Conservation (phyloP, 2,113 vertebrate species). For the Leptobrachium leishanense region DNA sequence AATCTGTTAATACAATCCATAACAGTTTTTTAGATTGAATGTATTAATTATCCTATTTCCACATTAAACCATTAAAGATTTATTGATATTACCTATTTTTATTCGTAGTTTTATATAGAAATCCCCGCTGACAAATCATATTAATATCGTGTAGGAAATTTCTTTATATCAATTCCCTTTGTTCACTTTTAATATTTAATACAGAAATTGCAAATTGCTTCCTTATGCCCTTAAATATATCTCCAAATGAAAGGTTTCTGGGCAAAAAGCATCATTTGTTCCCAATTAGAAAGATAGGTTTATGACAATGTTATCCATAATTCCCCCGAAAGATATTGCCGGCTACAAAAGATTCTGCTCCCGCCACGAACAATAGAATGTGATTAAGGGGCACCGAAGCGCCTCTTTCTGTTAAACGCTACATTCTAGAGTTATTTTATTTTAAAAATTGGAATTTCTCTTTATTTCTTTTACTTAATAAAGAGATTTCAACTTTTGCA, state of each 20-base stretch:
- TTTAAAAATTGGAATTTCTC: conserved; percentile 4
- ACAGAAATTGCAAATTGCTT: conserved; percentile 31
- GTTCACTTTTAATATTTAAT: conserved; percentile 17
- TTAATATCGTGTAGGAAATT: neutral
- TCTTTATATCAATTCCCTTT: neutral
- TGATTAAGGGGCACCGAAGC: conserved; percentile 46
- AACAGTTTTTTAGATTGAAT: neutral
- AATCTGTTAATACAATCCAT: too few species aligned
- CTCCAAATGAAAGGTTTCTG: conserved; percentile 33
- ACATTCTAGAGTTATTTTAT: neutral
- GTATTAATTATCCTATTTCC: neutral
- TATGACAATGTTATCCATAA: conserved; percentile 31
- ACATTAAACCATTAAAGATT: neutral
- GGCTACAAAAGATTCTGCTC: conserved; percentile 7
- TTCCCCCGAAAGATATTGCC: conserved; percentile 19
- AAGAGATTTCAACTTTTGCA: conserved; percentile 8
- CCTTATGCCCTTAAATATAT: conserved; percentile 31
- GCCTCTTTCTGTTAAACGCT: conserved; percentile 25
- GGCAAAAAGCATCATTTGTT: conserved; percentile 35
- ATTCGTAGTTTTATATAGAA: conserved; percentile 1
- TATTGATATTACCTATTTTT: neutral
- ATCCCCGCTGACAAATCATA: neutral
- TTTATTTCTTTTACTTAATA: neutral
- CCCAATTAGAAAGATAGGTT: conserved; percentile 40
- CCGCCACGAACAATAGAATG: conserved; percentile 33